phyloP scores from a whole-genome alignment of 2,888 invertebrate species.

The Cheilosia grossa region DNA sequence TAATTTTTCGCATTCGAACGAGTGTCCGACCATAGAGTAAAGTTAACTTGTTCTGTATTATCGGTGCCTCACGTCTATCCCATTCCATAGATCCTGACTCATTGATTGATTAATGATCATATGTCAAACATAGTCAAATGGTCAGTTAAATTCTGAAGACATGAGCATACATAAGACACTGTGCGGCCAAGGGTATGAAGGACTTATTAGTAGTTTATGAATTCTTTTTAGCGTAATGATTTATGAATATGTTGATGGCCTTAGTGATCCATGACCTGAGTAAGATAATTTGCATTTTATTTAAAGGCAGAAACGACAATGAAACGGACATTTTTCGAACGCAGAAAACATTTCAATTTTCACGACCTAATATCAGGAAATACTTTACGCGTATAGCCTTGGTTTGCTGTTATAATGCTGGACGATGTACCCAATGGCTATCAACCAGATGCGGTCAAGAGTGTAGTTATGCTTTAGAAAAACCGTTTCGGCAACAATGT shows the following conservation, averaged over 20 bases:
- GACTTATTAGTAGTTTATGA: conserved; percentile 11
- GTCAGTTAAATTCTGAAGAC: conserved; percentile 45
- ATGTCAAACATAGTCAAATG: conserved; percentile 63
- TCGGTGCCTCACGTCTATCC: background rate
- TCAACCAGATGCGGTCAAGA: conserved; percentile 37
- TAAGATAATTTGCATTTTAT: conserved; percentile 43
- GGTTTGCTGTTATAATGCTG: background rate
- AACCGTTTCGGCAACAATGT: conserved; percentile 44
- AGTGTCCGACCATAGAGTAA: background rate
- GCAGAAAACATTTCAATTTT: conserved; percentile 30
- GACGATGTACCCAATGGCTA: background rate
- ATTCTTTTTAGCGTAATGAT: conserved; percentile 61
- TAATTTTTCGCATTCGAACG: conserved; percentile 23
- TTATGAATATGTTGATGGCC: conserved; percentile 66
- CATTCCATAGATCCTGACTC: conserved; percentile 28
- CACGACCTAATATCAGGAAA: conserved; percentile 29
- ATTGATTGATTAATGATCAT: conserved; percentile 70
- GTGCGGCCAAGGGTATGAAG: background rate
- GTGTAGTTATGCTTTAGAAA: conserved; percentile 16
- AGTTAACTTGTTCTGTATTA: conserved; percentile 44
- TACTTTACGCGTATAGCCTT: conserved; percentile 9
- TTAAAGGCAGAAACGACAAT: background rate
- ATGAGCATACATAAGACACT: background rate
- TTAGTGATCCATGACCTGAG: conserved; percentile 54
- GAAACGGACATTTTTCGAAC: background rate